Base-by-base conservation (phyloP, 2,113 vertebrate genomes). In the Rynchops niger region DNA sequence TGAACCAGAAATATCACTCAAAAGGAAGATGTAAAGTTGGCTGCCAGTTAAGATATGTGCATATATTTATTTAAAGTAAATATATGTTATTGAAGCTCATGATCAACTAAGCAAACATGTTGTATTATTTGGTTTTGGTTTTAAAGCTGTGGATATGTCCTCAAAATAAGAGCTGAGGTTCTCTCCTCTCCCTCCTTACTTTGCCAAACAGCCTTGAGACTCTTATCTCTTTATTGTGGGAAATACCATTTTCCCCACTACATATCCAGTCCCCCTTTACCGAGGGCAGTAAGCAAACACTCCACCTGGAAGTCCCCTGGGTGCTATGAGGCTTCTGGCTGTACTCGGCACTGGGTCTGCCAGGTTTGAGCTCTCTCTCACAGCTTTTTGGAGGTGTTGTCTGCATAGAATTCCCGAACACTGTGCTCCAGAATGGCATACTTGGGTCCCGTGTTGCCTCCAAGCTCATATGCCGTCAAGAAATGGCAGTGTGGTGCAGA, bases 281-380 rank as follows among this genome's bases (percentile, higher is more conserved):
- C 0, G 0, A 38, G 43, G 40, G 6, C 47, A 20, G 11, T 5
- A 5, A 43, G 26, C 42, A 40, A n/a, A 47, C 1, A 3, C 56
- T 71, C 30, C 21, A 5, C 43, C 53, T 86, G 73, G 26, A 40
- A 16, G 32, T 19, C 13, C 14, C 12, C 4, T 7, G 45, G 30
- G 40, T 47, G 23, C 61, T 43, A 4, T 43, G 55, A 66, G 27
- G 7, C 20, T 59, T 34, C 50, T 62, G 62, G 36, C 74, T 52
- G 9, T 11, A 0, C 38, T n/a, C 18, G 5, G 36, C 63, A 8
- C 29, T 20, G 17, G 36, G 82, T 85, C 47, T 88, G 62, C 79
- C 80, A 27, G 38, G 3, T 3, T 42, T 30, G 19, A 36, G 15
- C 21, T 6, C 16, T 2, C 47, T 42, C 43, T 45, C 52, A 5